Conservation (phyloP, 1,140 invertebrate genomes). For the Brachystomella parvula region DNA sequence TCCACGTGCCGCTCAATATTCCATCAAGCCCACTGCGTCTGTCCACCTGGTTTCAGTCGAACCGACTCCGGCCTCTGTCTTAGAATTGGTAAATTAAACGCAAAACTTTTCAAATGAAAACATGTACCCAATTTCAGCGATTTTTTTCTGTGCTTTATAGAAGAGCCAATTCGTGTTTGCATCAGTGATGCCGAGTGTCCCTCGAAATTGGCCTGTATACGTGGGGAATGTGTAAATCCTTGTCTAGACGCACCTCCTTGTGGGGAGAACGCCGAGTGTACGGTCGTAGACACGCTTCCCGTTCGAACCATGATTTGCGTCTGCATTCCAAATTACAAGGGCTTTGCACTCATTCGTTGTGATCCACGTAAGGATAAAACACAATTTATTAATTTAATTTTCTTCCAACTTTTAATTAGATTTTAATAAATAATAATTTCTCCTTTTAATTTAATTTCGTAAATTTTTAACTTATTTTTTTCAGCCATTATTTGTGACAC, state of each 20-base stretch:
- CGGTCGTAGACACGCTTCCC: conserved; percentile 73
- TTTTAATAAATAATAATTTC: background rate
- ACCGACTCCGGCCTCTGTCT: background rate
- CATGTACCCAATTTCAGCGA: background rate
- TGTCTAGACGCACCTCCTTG: conserved; percentile 40
- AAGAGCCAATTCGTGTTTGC: conserved; percentile 51
- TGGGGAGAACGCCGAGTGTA: conserved; percentile 57
- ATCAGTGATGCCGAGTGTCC: conserved; percentile 73
- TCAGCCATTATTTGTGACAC: conserved; percentile 55
- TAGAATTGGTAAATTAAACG: background rate
- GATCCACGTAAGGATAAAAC: conserved; percentile 48
- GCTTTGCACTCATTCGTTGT: conserved; percentile 70
- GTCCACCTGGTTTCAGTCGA: background rate
- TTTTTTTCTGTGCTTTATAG: background rate
- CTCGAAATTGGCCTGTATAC: conserved; percentile 67
- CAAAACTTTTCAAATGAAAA: background rate
- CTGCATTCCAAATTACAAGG: conserved; percentile 68
- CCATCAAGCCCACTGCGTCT: background rate
- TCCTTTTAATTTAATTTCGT: background rate
- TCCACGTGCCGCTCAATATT: background rate
- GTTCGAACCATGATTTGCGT: conserved; percentile 81
- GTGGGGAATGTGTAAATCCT: conserved; percentile 64
- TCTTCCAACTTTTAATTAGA: background rate
- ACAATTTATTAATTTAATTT: background rate
- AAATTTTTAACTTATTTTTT: conserved; percentile 36